Base-by-base conservation (phyloP, 2,888 invertebrate species). In the Brachyopa scutellaris region DNA sequence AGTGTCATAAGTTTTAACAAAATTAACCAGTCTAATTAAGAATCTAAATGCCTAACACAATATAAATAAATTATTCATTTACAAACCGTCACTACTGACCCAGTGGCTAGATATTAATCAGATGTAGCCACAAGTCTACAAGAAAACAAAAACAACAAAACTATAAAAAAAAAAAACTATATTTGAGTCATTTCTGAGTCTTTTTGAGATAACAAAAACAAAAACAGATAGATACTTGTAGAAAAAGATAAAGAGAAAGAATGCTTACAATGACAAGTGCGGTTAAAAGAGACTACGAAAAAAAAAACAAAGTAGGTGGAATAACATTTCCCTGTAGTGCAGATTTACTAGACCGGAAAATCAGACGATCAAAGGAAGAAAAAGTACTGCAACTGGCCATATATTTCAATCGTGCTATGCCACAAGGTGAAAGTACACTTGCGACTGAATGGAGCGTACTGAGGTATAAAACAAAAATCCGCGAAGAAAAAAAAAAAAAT, bases 281-380 rank as follows among this genome's bases (percentile, higher is more conserved):
- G 26, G 6, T 6, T 26, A 3, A 26, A 26, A 26, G 26, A 26
- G 6, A 6, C 4, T 26, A 26, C 26, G 6, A 26, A 26, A 26
- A 26, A 26, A 26, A 26, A 26, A 26, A 26, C n/a, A 36, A 38
- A 40, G 15, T 29, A 33, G 38, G 33, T 57, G 70, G 53, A 76
- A 59, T 59, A 53, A 51, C 29, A 64, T 76, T 47, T 70, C 49
- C 59, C 45, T 49, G 76, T 17, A 33, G 59, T 59, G 64, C 42
- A 47, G 49, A 77, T 64, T 82, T 66, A 82, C 76, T 76, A 82
- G 80, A 82, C 80, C 80, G 80, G 69, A 82, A 82, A 82, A 82
- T 76, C 76, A 76, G 76, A 66, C 69, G 59, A 45, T 82, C 59
- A 72, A 67, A 61, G 38, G 61, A 29, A 64, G 61, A 53, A 66